phyloP scores from a whole-genome alignment of 2,113 vertebrate species.

The Silurus meridionalis region DNA sequence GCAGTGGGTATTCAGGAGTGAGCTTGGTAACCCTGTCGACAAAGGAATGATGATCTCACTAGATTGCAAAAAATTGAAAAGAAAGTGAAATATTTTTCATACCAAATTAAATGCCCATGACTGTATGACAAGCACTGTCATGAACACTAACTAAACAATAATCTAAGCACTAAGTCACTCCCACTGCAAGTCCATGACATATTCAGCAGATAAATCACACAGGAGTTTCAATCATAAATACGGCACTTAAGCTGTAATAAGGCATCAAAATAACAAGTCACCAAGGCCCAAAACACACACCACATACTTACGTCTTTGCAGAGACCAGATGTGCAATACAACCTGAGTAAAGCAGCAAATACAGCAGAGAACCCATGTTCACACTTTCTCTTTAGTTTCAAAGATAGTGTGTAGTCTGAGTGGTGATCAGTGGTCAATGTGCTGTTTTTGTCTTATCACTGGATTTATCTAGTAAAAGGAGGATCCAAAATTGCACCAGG shows the following conservation, averaged over 20 bases:
- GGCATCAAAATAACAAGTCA: background rate
- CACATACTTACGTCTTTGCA: slow-evolving; percentile 32
- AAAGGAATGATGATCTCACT: background rate
- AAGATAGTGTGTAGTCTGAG: background rate
- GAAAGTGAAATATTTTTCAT: background rate
- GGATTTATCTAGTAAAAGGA: background rate
- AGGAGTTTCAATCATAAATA: background rate
- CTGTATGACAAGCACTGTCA: no score
- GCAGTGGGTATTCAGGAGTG: background rate
- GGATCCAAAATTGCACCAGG: slow-evolving; percentile 16
- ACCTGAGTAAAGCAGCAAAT: slow-evolving; percentile 28
- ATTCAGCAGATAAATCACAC: background rate
- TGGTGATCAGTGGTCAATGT: background rate
- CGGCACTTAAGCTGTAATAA: background rate
- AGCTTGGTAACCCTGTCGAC: background rate
- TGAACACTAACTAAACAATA: background rate
- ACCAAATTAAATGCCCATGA: background rate
- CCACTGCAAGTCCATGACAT: background rate
- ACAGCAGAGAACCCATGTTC: slow-evolving; percentile 23
- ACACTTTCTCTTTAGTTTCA: background rate
- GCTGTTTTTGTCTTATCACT: background rate
- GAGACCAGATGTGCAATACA: slow-evolving; percentile 21
- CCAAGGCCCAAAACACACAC: background rate
- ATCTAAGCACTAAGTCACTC: background rate
- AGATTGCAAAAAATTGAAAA: background rate